A percentile compares a stretch with the other conserved stretches of the same genome.
Conservation (phyloP, 2,888 invertebrate genomes). For the Hyppa rectilinea region DNA sequence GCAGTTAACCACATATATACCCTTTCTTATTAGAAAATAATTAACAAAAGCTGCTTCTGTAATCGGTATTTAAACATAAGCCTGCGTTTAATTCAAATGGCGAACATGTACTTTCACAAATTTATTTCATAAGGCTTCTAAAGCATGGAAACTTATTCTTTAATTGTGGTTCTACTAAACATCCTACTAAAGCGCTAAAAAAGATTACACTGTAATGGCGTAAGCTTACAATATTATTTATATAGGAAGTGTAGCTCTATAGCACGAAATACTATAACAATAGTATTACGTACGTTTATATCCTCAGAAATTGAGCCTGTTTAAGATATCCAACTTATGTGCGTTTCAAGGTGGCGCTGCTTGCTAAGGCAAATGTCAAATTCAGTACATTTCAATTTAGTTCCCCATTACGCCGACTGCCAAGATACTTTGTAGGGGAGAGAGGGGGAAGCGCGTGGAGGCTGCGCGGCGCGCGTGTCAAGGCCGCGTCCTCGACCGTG, state of each 20-base stretch:
- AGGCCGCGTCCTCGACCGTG: constrained; percentile 88
- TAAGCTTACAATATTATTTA: constrained; percentile 5
- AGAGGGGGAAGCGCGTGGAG: constrained; percentile 70
- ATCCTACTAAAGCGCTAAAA: background rate
- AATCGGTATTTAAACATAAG: constrained; percentile 9
- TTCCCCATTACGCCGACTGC: constrained; percentile 27
- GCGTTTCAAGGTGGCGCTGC: constrained; percentile 13
- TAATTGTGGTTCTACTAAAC: background rate
- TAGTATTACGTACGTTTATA: background rate
- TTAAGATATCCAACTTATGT: constrained; percentile 6
- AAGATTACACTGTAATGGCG: background rate
- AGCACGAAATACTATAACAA: background rate
- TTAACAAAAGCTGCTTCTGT: constrained; percentile 1
- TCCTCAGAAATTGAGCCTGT: background rate
- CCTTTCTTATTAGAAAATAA: background rate
- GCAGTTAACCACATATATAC: background rate
- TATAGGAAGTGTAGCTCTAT: constrained; percentile 4
- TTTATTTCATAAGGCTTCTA: background rate
- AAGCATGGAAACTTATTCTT: background rate
- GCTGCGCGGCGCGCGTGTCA: constrained; percentile 86
- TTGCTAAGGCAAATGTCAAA: constrained; percentile 27
- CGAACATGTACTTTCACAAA: background rate
- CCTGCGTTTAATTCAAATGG: background rate
- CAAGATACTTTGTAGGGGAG: constrained; percentile 33
- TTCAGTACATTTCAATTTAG: constrained; percentile 46